Conservation (phyloP, 2,888 invertebrate genomes). For the Idaea biselata region DNA sequence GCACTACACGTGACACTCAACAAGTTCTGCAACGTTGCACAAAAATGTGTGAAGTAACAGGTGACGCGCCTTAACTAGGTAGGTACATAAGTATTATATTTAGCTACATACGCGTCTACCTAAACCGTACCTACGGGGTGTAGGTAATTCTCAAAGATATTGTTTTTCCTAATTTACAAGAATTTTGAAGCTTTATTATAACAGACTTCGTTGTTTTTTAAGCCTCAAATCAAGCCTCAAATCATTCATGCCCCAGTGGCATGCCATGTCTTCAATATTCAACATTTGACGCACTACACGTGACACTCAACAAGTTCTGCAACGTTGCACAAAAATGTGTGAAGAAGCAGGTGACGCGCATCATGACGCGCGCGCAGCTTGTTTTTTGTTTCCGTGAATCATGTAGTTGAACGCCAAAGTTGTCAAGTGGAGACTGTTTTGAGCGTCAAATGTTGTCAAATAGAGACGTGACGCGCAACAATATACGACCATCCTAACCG, state of each 20-base stretch:
- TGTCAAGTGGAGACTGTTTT: too few relatives aligned
- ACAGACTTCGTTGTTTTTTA: too few relatives aligned
- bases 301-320: conserved; percentile 10
- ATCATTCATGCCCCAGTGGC: too few relatives aligned
- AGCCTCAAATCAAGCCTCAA: too few relatives aligned
- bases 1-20: conserved; percentile 11
- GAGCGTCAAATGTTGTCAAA: too few relatives aligned
- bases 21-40: conserved; percentile 9
- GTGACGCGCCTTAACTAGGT: too few relatives aligned
- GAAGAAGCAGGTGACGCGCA: neutral
- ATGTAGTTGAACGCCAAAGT: too few relatives aligned
- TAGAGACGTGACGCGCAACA: too few relatives aligned
- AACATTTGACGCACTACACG: conserved; percentile 16
- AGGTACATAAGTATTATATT: neutral
- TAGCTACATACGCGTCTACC: neutral
- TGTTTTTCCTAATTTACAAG: too few relatives aligned
- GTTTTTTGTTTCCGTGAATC: conserved; percentile 4
- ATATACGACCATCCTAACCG: too few relatives aligned
- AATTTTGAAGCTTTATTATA: neutral
- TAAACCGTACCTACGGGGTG: neutral
- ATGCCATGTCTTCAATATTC: conserved; percentile 7
- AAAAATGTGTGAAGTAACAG: conserved; percentile 8
- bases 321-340: conserved; percentile 9
- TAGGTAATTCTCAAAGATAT: too few relatives aligned
- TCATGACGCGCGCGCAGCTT: conserved; percentile 7